Percentiles rank a stretch among this genome's conserved stretches.
phyloP scores from a whole-genome alignment of 2,113 vertebrate genomes.

The Takifugu flavidus region DNA sequence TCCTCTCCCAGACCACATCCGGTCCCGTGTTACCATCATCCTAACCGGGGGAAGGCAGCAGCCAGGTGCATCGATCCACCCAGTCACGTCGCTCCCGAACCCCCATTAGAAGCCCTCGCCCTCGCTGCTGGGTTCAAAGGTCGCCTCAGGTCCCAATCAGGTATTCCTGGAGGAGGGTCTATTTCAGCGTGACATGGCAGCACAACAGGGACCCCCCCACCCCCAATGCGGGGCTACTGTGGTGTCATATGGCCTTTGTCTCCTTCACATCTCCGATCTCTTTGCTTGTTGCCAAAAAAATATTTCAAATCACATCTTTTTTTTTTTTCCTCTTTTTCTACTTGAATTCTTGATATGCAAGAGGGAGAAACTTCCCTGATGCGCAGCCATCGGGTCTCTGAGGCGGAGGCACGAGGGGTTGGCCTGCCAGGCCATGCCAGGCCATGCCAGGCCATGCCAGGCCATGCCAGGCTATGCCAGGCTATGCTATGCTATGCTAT shows the following conservation, averaged over 20 bases:
- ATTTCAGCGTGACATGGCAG: constrained; percentile 18
- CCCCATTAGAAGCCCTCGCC: constrained; percentile 29
- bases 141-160: constrained; percentile 57
- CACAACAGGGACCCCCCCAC: constrained; percentile 30
- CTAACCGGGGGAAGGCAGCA: constrained; percentile 69
- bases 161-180: constrained; percentile 44
- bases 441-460: constrained; percentile 5
- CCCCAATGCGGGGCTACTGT: constrained; percentile 11
- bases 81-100: constrained; percentile 10
- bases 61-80: constrained; percentile 52
- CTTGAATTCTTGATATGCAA: constrained; percentile 79
- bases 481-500: constrained; percentile 2
- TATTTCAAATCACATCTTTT: constrained; percentile 5
- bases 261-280: constrained; percentile 28
- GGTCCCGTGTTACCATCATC: constrained; percentile 70
- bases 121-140: constrained; percentile 55
- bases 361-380: constrained; percentile 53
- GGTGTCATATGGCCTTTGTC: constrained; percentile 35
- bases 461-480: neutral
- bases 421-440: neutral
- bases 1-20: constrained; percentile 43
- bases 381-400: constrained; percentile 27
- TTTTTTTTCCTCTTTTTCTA: constrained; percentile 59
- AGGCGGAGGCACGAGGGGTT: constrained; percentile 24
- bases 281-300: constrained; percentile 57